Evolutionary conservation across 64 coral and sea anemone species (phyloP).

Genomic region (Hydrozoanthus tunicans): DNA sequence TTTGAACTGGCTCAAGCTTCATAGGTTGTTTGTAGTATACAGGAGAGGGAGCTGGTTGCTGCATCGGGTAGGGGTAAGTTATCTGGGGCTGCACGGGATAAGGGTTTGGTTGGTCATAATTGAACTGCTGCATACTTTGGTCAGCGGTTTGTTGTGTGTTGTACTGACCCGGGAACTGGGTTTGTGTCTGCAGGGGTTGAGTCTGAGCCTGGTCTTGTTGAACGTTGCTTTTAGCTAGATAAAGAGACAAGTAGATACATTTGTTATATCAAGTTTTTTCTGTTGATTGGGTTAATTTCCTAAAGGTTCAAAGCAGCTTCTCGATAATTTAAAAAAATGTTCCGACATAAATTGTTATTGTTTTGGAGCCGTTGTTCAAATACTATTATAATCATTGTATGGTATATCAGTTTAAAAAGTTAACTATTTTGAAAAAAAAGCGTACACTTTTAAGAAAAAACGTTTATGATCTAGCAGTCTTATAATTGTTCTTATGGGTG

Average conservation of each 20-base stretch:
- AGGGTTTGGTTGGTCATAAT: conserved; percentile 21
- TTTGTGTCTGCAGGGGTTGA: not conserved
- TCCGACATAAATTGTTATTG: no score
- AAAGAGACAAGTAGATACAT: not conserved
- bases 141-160: not conserved
- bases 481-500: no score
- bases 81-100: conserved; percentile 58
- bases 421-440: no score
- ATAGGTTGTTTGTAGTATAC: conserved; percentile 1
- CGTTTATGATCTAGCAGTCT: no score
- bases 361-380: no score
- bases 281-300: not conserved
- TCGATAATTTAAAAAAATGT: no score
- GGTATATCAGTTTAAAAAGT: no score
- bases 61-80: conserved; percentile 32
- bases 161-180: conserved; percentile 41
- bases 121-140: conserved; percentile 32
- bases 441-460: no score
- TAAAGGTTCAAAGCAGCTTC: not conserved
- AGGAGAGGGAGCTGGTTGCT: not conserved
- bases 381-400: no score
- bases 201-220: conserved; percentile 36
- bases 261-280: not conserved
- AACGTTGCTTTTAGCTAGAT: not conserved
- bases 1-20: conserved; percentile 1